A percentile compares a stretch with the other conserved stretches of the same genome.
Evolutionary conservation across 2,113 vertebrate genomes (phyloP).

Genomic region (Turdus rufiventris): DNA sequence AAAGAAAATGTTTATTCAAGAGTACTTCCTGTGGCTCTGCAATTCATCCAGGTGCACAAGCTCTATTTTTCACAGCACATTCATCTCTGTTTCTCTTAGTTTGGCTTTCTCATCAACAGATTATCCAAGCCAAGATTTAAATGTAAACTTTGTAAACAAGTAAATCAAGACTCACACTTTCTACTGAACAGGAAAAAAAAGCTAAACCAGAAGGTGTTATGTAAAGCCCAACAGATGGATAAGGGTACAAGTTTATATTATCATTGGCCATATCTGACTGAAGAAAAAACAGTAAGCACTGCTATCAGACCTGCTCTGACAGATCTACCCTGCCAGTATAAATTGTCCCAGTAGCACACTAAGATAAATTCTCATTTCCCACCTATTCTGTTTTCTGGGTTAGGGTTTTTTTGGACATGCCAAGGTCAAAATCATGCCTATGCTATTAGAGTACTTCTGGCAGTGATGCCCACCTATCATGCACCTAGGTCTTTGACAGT

Average conservation of each 20-base stretch:
- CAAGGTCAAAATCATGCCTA: background rate
- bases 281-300: background rate
- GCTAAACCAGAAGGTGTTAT: background rate
- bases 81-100: background rate
- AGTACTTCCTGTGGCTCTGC: constrained; percentile 14
- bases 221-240: background rate
- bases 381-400: background rate
- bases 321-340: background rate
- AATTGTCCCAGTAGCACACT: background rate
- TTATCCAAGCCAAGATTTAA: background rate
- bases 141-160: background rate
- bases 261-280: background rate
- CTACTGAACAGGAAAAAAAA: background rate
- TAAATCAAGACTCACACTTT: background rate
- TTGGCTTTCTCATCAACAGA: constrained; percentile 1
- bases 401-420: background rate
- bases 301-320: background rate
- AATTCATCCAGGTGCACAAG: background rate
- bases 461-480: background rate
- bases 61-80: background rate
- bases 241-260: background rate
- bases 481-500: background rate
- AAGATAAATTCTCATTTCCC: background rate
- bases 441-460: background rate
- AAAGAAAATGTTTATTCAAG: constrained; percentile 13